Percentiles rank a stretch among this genome's conserved stretches.
Evolutionary conservation across 2,888 invertebrate genomes (phyloP).

Genomic region (Magallana nippona): DNA sequence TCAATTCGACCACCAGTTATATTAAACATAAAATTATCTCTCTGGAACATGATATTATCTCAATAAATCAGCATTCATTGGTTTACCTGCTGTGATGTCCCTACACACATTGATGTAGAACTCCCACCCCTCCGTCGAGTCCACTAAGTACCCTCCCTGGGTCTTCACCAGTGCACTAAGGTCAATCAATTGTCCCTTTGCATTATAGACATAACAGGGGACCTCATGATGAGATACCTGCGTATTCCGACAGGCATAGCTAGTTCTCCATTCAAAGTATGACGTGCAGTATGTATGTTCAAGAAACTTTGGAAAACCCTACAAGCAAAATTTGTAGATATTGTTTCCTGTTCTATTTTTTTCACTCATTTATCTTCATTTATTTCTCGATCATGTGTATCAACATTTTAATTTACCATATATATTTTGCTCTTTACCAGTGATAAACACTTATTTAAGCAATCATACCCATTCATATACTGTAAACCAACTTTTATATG

Average conservation of each 20-base stretch:
- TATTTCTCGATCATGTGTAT: too few relatives aligned
- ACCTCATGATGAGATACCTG: slow-evolving; percentile 68
- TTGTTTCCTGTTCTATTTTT: too few relatives aligned
- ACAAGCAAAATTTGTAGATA: slow-evolving; percentile 34
- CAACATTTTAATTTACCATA: too few relatives aligned
- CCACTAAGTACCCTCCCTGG: slow-evolving; percentile 74
- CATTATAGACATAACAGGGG: slow-evolving; percentile 75
- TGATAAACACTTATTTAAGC: too few relatives aligned
- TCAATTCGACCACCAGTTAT: too few relatives aligned
- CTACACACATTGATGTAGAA: slow-evolving; percentile 78
- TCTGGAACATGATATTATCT: too few relatives aligned
- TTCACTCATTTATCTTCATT: too few relatives aligned
- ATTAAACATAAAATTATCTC: too few relatives aligned
- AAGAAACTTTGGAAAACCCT: slow-evolving; percentile 71
- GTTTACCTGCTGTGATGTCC: slow-evolving; percentile 67
- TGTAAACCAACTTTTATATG: too few relatives aligned
- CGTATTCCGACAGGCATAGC: slow-evolving; percentile 68
- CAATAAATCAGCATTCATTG: background rate
- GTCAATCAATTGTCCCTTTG: slow-evolving; percentile 67
- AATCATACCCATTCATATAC: too few relatives aligned
- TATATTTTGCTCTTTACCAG: too few relatives aligned
- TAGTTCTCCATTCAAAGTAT: slow-evolving; percentile 77
- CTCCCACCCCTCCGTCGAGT: slow-evolving; percentile 64
- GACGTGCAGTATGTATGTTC: slow-evolving; percentile 67
- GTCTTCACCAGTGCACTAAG: slow-evolving; percentile 73